Percentiles rank a stretch among this genome's conserved stretches.
Conservation (phyloP, 2,797 vertebrate species). For the Halcyon badia region DNA sequence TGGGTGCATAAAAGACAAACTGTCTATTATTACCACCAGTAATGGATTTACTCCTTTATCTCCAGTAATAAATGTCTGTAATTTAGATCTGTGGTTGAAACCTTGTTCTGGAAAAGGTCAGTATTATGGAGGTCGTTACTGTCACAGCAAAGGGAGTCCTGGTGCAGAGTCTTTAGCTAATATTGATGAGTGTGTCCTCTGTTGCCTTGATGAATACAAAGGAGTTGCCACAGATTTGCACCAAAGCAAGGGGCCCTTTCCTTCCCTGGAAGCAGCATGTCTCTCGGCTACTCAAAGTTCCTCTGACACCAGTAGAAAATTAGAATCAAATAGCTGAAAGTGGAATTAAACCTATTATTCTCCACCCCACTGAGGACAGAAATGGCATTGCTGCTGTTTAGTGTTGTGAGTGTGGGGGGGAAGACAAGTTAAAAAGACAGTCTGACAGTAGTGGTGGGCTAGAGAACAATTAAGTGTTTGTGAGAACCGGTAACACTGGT, state of each 20-base stretch:
- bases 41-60: neutral
- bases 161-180: neutral
- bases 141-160: neutral
- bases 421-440: neutral
- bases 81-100: neutral
- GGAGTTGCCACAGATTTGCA: neutral
- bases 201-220: accelerated
- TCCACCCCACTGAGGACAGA: neutral
- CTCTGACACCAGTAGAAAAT: neutral
- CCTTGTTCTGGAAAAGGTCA: neutral
- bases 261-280: accelerated
- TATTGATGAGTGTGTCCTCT: neutral
- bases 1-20: neutral
- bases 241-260: neutral
- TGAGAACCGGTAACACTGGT: neutral
- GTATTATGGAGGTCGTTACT: neutral
- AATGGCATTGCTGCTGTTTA: neutral
- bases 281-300: neutral
- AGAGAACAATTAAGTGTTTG: neutral
- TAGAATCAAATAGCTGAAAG: neutral
- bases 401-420: no score
- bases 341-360: neutral
- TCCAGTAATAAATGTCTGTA: neutral
- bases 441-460: neutral
- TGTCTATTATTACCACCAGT: neutral